Percentiles rank a stretch among this genome's conserved stretches.
phyloP scores from a whole-genome alignment of 2,888 invertebrate genomes.

The Doris montereyensis region DNA sequence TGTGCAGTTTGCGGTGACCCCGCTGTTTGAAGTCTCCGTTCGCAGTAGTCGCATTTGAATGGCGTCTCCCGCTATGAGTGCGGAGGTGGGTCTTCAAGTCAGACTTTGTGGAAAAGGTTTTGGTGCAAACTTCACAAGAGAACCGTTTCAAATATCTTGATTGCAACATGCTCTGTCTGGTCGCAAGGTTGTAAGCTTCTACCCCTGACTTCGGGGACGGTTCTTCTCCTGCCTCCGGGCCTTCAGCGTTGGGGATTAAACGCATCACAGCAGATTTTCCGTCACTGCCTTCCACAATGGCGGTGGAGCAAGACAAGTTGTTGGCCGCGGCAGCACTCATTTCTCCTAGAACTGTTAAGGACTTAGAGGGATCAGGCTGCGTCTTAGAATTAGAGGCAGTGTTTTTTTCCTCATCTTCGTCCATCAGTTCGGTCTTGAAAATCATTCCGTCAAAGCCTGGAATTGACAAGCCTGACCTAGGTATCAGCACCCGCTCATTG shows the following conservation, averaged over 20 bases:
- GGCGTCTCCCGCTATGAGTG: slow-evolving; percentile 48
- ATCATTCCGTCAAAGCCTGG: neutral
- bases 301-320: neutral
- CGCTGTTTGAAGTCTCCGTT: slow-evolving; percentile 46
- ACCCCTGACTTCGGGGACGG: slow-evolving; percentile 24
- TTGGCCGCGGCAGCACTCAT: neutral
- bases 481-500: neutral
- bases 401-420: slow-evolving; percentile 1
- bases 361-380: neutral
- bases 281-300: neutral
- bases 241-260: neutral
- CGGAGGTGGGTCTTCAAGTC: slow-evolving; percentile 46
- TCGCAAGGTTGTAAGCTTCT: slow-evolving; percentile 38
- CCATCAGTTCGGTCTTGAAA: neutral
- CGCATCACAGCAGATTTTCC: neutral
- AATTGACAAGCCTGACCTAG: neutral
- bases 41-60: slow-evolving; percentile 47
- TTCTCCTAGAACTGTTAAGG: neutral
- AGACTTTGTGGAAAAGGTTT: slow-evolving; percentile 45
- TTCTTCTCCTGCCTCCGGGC: neutral
- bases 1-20: slow-evolving; percentile 46
- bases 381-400: no score
- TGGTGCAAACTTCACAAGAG: slow-evolving; percentile 42
- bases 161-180: slow-evolving; percentile 40
- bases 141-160: slow-evolving; percentile 40